phyloP scores from a whole-genome alignment of 1,140 invertebrate genomes.

The Sipha flava region DNA sequence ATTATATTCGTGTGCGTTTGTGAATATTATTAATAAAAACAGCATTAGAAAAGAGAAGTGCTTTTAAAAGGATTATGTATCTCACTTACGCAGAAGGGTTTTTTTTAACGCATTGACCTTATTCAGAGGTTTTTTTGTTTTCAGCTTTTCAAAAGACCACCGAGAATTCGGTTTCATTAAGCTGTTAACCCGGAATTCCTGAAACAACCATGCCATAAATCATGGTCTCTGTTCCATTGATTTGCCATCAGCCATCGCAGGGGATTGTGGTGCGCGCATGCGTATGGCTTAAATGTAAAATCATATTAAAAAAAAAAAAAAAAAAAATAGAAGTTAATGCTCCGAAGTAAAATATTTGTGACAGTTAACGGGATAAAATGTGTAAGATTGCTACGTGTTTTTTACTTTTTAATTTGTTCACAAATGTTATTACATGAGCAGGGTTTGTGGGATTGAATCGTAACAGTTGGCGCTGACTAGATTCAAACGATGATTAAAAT shows the following conservation, averaged over 20 bases:
- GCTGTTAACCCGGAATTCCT: constrained; percentile 16
- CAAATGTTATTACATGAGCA: not conserved
- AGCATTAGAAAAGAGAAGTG: too few species aligned
- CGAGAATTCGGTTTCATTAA: constrained; percentile 29
- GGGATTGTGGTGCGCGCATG: not conserved
- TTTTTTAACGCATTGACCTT: not conserved
- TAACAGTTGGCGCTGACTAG: constrained; percentile 4
- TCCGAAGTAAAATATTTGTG: not conserved
- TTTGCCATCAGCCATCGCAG: constrained; percentile 1
- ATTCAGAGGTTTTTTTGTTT: constrained; percentile 12
- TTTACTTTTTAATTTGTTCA: not conserved
- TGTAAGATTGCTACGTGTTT: too few species aligned
- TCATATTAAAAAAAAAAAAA: not conserved
- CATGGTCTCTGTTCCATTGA: constrained; percentile 12
- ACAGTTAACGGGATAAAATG: not conserved
- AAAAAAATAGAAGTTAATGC: not conserved
- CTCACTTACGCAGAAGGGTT: not conserved
- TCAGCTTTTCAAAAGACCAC: not conserved
- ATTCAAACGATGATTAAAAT: not conserved
- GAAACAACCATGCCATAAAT: not conserved
- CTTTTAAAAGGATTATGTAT: not conserved
- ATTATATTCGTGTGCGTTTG: too few species aligned
- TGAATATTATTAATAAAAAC: too few species aligned
- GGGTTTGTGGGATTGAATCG: not conserved
- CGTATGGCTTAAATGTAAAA: not conserved